phyloP scores from a whole-genome alignment of 2,888 invertebrate genomes.

The Nephrotoma flavescens region DNA sequence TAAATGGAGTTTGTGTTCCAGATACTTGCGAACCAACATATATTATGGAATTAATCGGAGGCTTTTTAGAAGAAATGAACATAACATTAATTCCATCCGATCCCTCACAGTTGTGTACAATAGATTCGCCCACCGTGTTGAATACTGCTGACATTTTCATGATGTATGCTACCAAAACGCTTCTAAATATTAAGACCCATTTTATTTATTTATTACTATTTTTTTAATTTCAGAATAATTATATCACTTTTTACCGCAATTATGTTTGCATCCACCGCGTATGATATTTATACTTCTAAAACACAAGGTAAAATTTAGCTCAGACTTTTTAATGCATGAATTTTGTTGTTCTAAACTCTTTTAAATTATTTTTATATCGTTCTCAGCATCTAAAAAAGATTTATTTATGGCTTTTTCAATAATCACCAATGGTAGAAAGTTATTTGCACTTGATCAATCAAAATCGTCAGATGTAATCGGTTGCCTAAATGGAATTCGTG shows the following conservation, averaged over 20 bases:
- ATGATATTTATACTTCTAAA: neutral
- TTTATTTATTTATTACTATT: neutral
- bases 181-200: too few species aligned
- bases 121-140: neutral
- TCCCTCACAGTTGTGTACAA: neutral
- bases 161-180: neutral
- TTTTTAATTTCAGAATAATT: neutral
- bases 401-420: constrained; percentile 30
- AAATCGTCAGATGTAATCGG: constrained; percentile 27
- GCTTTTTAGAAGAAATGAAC: neutral
- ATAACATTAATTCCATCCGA: neutral
- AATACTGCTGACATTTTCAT: neutral
- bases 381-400: neutral
- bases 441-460: constrained; percentile 18
- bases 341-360: neutral
- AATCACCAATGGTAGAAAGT: constrained; percentile 30
- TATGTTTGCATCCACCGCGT: neutral
- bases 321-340: neutral
- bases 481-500: constrained; percentile 33
- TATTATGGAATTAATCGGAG: neutral
- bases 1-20: constrained; percentile 20
- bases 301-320: neutral
- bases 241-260: neutral
- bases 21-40: constrained; percentile 21
- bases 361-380: neutral